Evolutionary conservation across 1,140 invertebrate genomes (phyloP).

Genomic region (Brachionus rotundiformis): DNA sequence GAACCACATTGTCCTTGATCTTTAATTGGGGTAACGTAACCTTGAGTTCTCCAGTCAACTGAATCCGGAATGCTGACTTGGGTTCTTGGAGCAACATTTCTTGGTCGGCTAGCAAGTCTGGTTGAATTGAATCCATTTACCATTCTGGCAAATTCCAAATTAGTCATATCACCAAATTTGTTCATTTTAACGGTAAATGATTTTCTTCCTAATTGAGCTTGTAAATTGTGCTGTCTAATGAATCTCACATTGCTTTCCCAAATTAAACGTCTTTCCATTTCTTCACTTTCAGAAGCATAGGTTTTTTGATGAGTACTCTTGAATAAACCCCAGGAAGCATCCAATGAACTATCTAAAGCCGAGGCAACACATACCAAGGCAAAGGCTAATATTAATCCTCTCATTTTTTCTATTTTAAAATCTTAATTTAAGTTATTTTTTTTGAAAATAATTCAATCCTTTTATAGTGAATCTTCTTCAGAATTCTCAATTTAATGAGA

Average conservation of each 20-base stretch:
- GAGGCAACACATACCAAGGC: constrained; percentile 37
- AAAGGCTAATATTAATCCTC: neutral
- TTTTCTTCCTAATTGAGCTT: constrained; percentile 35
- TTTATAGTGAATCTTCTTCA: constrained; percentile 14
- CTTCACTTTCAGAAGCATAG: neutral
- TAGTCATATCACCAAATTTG: constrained; percentile 50
- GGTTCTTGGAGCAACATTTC: constrained; percentile 9
- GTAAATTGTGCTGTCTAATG: constrained; percentile 49
- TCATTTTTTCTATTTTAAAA: constrained; percentile 14
- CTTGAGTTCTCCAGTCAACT: constrained; percentile 52
- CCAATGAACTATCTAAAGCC: constrained; percentile 29
- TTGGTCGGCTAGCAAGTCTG: neutral
- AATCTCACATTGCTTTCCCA: constrained; percentile 38
- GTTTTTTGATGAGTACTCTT: constrained; percentile 31
- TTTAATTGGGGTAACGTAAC: constrained; percentile 48
- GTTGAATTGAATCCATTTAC: constrained; percentile 25
- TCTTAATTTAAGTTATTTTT: neutral
- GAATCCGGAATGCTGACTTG: constrained; percentile 34
- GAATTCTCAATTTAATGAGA: neutral
- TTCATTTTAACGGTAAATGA: constrained; percentile 42
- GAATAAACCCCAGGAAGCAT: constrained; percentile 23
- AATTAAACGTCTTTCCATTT: constrained; percentile 24
- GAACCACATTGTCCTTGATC: constrained; percentile 50
- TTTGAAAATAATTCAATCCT: neutral
- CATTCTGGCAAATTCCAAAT: constrained; percentile 38